Evolutionary conservation across 64 coral and sea anemone species (phyloP).

Genomic region (Platygyra sinensis): DNA sequence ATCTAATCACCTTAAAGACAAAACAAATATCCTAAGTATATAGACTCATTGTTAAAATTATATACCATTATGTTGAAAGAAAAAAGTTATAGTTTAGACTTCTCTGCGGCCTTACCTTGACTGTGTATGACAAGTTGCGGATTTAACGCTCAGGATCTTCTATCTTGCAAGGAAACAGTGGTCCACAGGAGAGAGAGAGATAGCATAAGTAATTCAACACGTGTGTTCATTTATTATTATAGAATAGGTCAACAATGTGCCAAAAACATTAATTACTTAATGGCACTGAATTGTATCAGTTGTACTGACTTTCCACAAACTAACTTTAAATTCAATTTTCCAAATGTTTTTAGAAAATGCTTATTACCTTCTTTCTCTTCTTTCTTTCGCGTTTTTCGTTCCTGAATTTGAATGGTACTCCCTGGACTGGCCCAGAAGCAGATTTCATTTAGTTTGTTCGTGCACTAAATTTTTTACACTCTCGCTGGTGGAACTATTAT

Average conservation of each 20-base stretch:
- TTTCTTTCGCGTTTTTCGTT: not conserved
- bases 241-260: conserved; percentile 42
- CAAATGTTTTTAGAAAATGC: not conserved
- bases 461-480: conserved; percentile 14
- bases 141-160: not conserved
- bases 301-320: not conserved
- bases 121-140: not conserved
- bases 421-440: not conserved
- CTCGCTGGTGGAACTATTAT: conserved; percentile 16
- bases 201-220: conserved; percentile 4
- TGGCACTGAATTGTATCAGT: not conserved
- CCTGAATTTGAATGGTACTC: not conserved
- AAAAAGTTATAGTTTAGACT: not conserved
- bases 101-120: not conserved
- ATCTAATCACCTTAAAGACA: not conserved
- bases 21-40: not conserved
- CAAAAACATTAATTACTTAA: conserved; percentile 31
- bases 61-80: no score
- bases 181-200: not conserved
- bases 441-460: not conserved
- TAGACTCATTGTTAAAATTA: not conserved
- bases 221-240: conserved; percentile 31
- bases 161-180: not conserved
- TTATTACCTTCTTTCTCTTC: not conserved
- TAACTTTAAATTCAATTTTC: not conserved